Conservation (phyloP, 2,888 invertebrate species). For the Rambutsinella grinnellia region DNA sequence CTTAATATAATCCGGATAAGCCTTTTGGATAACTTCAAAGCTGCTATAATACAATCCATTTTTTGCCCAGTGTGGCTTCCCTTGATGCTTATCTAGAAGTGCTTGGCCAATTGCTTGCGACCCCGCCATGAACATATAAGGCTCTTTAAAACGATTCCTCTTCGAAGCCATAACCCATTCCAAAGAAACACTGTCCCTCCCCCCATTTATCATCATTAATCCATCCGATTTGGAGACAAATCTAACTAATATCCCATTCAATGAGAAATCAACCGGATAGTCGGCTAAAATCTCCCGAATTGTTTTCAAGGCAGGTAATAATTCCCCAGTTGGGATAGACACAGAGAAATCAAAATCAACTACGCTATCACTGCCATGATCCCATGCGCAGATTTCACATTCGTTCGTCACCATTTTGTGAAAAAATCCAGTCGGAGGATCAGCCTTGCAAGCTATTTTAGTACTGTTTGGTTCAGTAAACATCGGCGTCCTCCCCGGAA, state of each 20-base stretch:
- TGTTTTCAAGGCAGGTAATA: slow-evolving; percentile 3
- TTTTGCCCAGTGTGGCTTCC: slow-evolving; percentile 16
- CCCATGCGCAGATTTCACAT: slow-evolving; percentile 15
- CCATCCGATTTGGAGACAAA: slow-evolving; percentile 4
- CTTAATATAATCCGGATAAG: background rate
- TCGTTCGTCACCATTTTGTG: slow-evolving; percentile 19
- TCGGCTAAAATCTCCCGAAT: slow-evolving; percentile 3
- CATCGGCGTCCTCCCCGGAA: slow-evolving; percentile 32
- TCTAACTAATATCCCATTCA: slow-evolving; percentile 11
- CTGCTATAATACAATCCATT: slow-evolving; percentile 8
- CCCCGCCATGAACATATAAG: background rate
- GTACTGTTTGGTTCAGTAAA: slow-evolving; percentile 21
- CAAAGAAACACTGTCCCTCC: background rate
- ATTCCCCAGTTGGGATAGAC: background rate
- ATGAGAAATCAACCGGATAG: slow-evolving; percentile 5
- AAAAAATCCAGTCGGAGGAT: slow-evolving; percentile 1
- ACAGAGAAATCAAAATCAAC: background rate
- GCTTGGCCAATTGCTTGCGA: slow-evolving; percentile 13
- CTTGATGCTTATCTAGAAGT: slow-evolving; percentile 5
- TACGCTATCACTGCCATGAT: background rate
- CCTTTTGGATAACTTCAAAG: no score
- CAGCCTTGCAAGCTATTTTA: background rate
- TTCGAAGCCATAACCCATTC: slow-evolving; percentile 1
- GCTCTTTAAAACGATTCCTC: background rate
- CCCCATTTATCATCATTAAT: slow-evolving; percentile 1